Conservation (phyloP, 2,113 vertebrate genomes). For the Ceratotherium simum region DNA sequence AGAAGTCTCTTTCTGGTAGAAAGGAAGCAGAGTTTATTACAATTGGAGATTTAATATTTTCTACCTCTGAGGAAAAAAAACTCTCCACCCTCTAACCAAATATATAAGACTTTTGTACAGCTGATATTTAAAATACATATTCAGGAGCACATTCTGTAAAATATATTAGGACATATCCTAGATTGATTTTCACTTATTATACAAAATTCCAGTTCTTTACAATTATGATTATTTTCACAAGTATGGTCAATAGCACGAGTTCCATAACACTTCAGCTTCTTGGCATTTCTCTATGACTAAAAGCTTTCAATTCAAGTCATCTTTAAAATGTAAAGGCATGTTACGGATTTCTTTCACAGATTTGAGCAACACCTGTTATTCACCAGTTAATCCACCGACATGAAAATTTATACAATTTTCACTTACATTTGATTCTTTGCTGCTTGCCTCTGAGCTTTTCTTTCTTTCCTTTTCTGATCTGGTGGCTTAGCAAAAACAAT, state of each 20-base stretch:
- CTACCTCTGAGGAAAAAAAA: neutral
- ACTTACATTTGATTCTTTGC: slow-evolving; percentile 98
- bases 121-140: neutral
- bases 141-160: neutral
- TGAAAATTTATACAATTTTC: slow-evolving; percentile 66
- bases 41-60: neutral
- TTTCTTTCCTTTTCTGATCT: slow-evolving; percentile 99
- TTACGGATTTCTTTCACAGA: neutral
- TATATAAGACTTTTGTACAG: neutral
- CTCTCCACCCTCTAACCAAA: neutral
- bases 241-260: neutral
- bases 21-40: neutral
- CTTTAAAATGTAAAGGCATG: neutral
- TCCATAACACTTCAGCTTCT: neutral
- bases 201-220: neutral
- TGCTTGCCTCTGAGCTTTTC: slow-evolving; percentile 98
- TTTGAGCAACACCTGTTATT: slow-evolving; percentile 9
- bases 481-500: slow-evolving; percentile 99
- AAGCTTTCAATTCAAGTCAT: slow-evolving; percentile 28
- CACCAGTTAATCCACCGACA: neutral
- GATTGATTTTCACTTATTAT: neutral
- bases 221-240: slow-evolving; percentile 24
- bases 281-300: neutral
- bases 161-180: neutral
- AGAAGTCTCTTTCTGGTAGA: neutral